Evolutionary conservation across 1,140 invertebrate species (phyloP).

Genomic region (Planococcus citri): DNA sequence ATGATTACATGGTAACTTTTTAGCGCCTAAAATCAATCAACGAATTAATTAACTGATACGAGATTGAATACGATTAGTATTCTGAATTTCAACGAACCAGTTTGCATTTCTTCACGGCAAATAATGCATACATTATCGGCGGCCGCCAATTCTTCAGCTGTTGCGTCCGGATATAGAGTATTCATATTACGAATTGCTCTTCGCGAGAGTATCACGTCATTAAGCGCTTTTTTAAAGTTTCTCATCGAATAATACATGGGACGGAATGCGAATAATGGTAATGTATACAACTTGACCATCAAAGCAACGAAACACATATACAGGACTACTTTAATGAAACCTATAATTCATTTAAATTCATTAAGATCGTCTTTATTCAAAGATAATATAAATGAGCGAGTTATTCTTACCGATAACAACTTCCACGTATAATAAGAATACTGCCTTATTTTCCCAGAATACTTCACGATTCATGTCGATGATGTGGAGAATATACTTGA

Average conservation of each 20-base stretch:
- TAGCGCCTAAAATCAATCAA: constrained; percentile 55
- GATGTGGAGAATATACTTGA: constrained; percentile 91
- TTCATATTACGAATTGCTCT: constrained; percentile 97
- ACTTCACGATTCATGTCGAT: constrained; percentile 89
- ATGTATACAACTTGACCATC: constrained; percentile 94
- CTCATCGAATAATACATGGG: constrained; percentile 98
- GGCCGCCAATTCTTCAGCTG: constrained; percentile 78
- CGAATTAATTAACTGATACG: background rate
- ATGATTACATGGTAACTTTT: constrained; percentile 98
- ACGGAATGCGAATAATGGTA: constrained; percentile 95
- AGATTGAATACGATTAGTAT: no score
- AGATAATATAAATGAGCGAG: background rate
- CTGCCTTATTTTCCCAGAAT: constrained; percentile 99
- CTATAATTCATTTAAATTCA: constrained; percentile 34
- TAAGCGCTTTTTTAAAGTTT: constrained; percentile 95
- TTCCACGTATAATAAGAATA: constrained; percentile 93
- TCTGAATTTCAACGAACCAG: constrained; percentile 34
- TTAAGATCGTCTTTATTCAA: background rate
- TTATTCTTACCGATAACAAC: constrained; percentile 73
- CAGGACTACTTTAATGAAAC: constrained; percentile 68
- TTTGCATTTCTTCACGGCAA: constrained; percentile 84
- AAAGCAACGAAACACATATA: constrained; percentile 90
- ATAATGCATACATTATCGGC: constrained; percentile 99
- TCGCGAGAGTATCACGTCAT: constrained; percentile 93
- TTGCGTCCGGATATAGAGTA: constrained; percentile 92